Evolutionary conservation across 2,797 vertebrate species (phyloP), one percentile per base, ranked within the genome.

Genomic region (Hydrophis major): DNA sequence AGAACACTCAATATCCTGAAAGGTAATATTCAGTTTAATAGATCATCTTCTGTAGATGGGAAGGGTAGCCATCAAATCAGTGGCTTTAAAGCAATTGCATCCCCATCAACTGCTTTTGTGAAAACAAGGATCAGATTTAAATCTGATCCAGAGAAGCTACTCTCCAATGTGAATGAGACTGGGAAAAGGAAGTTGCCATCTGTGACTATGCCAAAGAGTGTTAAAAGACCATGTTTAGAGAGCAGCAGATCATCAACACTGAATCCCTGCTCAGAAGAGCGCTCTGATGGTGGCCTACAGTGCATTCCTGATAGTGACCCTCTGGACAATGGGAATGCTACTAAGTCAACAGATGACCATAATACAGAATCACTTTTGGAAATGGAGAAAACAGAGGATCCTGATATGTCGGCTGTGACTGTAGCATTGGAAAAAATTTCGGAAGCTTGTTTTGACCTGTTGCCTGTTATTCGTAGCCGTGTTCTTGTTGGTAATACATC

Each of bases 1-100:
- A 98, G 99, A 90, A 99, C 99, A 22, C 98, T 99, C 88, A 99
- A 97, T 96, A 99, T 99, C 88, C 98, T 99, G 88, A 98, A 98
- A 94, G 99, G 99, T 27, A 99, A 99, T 25, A 98, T 99, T 90
- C 97, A 97, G 57, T 98, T 99, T 14, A 94, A 95, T 3, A 97
- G 97, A 4, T 96, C 98, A 11, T 92, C 97, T 0, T 96, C 98
- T 5, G 96, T 98, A 5, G 97, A 96, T 0, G 95, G 97, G 18
- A 95, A 97, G 0, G 96, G 92, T 20, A 94, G 97, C 88, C 97
- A 96, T 92, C 97, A 98, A 6, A 96, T 98, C 53, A 97, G 98
- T 2, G 98, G 98, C 6, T 99, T 99, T 96, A 99, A 98, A 97
- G 97, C 97, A 0, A 98, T 99, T 91, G 98, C 98, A 78, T 99